Evolutionary conservation across 2,888 invertebrate species (phyloP).

Genomic region (Hirtodrosophila histrioides): DNA sequence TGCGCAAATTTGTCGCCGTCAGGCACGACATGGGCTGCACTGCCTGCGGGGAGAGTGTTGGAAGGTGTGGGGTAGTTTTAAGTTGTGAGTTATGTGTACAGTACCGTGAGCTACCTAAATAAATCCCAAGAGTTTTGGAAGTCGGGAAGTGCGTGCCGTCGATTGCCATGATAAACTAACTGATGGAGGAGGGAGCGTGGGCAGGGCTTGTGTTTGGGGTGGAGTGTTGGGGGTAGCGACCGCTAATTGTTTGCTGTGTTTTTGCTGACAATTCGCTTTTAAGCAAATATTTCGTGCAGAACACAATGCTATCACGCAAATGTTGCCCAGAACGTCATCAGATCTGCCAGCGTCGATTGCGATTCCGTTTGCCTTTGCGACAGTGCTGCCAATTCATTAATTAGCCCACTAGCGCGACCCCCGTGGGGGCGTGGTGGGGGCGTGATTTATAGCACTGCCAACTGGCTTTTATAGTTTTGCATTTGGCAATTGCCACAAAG

Average conservation of each 20-base stretch:
- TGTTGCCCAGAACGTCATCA: slow-evolving; percentile 28
- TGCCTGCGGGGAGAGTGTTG: background rate
- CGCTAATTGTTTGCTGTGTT: slow-evolving; percentile 69
- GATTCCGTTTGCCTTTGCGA: slow-evolving; percentile 14
- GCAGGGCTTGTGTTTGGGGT: background rate
- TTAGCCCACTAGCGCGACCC: slow-evolving; percentile 31
- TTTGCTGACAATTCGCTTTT: slow-evolving; percentile 67
- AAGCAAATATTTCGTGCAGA: slow-evolving; percentile 37
- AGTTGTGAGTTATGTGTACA: slow-evolving; percentile 31
- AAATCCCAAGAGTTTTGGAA: slow-evolving; percentile 43
- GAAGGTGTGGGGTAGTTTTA: slow-evolving; percentile 5
- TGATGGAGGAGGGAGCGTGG: background rate
- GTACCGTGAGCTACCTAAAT: slow-evolving; percentile 60
- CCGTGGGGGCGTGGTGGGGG: slow-evolving; percentile 22
- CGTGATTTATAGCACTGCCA: slow-evolving; percentile 55
- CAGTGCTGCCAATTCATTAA: slow-evolving; percentile 67
- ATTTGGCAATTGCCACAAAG: slow-evolving; percentile 10
- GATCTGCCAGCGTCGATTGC: slow-evolving; percentile 31
- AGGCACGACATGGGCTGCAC: slow-evolving; percentile 46
- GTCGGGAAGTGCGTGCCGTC: slow-evolving; percentile 57
- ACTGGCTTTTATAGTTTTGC: slow-evolving; percentile 10
- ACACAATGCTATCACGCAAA: slow-evolving; percentile 60
- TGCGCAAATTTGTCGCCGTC: slow-evolving; percentile 65
- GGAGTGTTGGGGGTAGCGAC: slow-evolving; percentile 5
- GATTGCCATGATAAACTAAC: slow-evolving; percentile 54